These are phyloP conservation scores for Dynastes grantii DNA, from an alignment of 2,888 invertebrate species.

Conservation along the genomic window DNA sequence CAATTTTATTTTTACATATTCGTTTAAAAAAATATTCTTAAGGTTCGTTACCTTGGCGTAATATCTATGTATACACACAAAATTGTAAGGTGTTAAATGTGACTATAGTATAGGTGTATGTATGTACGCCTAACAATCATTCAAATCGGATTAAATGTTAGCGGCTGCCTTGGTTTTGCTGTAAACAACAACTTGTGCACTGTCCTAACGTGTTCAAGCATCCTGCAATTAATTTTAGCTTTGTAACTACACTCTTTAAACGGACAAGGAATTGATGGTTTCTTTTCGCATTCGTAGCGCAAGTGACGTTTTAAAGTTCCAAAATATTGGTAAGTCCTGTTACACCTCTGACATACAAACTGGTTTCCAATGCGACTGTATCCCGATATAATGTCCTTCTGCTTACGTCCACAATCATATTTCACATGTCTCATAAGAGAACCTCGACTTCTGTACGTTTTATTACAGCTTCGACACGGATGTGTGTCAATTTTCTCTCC, in stretches of 20 bases:
- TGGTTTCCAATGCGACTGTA: slow-evolving; percentile 64
- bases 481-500: slow-evolving; percentile 47
- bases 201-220: slow-evolving; percentile 55
- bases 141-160: slow-evolving; percentile 9
- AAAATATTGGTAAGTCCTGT: slow-evolving; percentile 54
- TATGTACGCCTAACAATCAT: neutral
- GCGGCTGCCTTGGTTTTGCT: slow-evolving; percentile 14
- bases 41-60: too few relatives aligned
- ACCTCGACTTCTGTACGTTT: slow-evolving; percentile 77
- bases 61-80: too few relatives aligned
- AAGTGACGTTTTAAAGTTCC: slow-evolving; percentile 56
- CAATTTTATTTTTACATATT: too few relatives aligned
- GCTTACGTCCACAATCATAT: slow-evolving; percentile 74
- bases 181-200: slow-evolving; percentile 48
- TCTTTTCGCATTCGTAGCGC: slow-evolving; percentile 55
- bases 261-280: slow-evolving; percentile 58
- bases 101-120: too few relatives aligned
- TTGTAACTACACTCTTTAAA: slow-evolving; percentile 52
- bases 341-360: slow-evolving; percentile 52
- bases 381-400: slow-evolving; percentile 47
- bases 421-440: slow-evolving; percentile 81
- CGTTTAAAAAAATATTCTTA: too few relatives aligned
- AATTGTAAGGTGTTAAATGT: too few relatives aligned
- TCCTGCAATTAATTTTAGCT: slow-evolving; percentile 53
- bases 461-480: slow-evolving; percentile 63